A percentile compares a stretch with the other conserved stretches of the same genome.
phyloP scores from a whole-genome alignment of 2,888 invertebrate species.

The Plebejus melissa region DNA sequence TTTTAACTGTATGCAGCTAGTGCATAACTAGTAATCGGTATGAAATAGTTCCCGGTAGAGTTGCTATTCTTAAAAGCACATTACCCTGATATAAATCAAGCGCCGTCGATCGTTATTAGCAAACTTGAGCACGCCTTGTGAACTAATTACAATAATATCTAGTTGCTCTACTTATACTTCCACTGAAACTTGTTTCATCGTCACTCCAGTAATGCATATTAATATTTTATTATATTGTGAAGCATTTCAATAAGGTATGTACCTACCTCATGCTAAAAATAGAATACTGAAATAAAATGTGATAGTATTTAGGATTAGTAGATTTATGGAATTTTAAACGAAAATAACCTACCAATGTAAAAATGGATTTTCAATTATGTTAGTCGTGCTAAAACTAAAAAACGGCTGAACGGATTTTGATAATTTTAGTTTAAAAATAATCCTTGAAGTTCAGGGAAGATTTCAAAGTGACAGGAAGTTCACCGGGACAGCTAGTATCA shows the following conservation, averaged over 20 bases:
- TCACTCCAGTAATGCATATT: constrained; percentile 21
- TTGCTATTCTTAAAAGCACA: constrained; percentile 26
- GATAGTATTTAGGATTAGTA: too few species aligned
- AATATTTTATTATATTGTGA: background rate
- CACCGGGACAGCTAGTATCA: too few species aligned
- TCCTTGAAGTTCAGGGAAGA: too few species aligned
- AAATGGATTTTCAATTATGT: too few species aligned
- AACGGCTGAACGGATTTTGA: too few species aligned
- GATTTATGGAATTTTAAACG: too few species aligned
- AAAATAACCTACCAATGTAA: too few species aligned
- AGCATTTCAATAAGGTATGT: background rate
- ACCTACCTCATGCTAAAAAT: background rate
- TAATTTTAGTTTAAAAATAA: too few species aligned
- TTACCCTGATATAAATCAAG: constrained; percentile 33
- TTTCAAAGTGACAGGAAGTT: too few species aligned
- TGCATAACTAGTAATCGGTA: constrained; percentile 14
- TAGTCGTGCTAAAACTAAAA: too few species aligned
- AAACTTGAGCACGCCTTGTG: constrained; percentile 33
- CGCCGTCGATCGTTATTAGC: constrained; percentile 34
- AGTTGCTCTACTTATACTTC: constrained; percentile 21
- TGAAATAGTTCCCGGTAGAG: constrained; percentile 20
- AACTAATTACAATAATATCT: constrained; percentile 35
- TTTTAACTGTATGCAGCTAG: constrained; percentile 4
- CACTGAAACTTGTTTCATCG: constrained; percentile 15
- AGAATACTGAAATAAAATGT: background rate